These are phyloP conservation scores for Oenanthe oenanthe DNA, from an alignment of 2,113 vertebrate species.

Conservation along the genomic window DNA sequence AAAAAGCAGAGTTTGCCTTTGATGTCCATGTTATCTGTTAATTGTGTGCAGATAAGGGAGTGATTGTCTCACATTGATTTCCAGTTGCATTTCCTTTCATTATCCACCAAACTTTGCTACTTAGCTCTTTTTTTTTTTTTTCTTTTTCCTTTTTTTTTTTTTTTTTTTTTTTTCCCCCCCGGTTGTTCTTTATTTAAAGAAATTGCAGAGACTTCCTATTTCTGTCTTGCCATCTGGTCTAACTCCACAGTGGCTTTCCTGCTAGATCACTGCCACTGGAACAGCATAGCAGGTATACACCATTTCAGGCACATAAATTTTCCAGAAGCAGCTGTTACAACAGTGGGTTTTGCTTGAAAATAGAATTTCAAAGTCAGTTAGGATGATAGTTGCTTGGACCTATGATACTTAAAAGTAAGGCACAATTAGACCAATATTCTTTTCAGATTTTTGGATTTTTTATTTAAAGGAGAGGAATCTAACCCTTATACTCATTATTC, in stretches of 20 bases:
- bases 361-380: background rate
- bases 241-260: background rate
- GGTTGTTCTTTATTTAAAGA: background rate
- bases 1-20: background rate
- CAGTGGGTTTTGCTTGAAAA: background rate
- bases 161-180: background rate
- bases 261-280: background rate
- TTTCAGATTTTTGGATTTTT: background rate
- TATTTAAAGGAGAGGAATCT: background rate
- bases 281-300: background rate
- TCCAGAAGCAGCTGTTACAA: constrained; percentile 9
- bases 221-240: constrained; percentile 45
- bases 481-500: background rate
- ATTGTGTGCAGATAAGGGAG: background rate
- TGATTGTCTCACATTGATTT: background rate
- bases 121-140: background rate
- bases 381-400: background rate
- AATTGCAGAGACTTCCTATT: constrained; percentile 18
- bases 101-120: background rate
- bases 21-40: background rate
- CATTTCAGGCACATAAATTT: background rate
- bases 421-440: background rate
- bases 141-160: background rate
- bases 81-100: background rate
- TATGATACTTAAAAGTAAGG: background rate